Evolutionary conservation across 2,113 vertebrate genomes (phyloP).

Genomic region (Prionailurus bengalensis): DNA sequence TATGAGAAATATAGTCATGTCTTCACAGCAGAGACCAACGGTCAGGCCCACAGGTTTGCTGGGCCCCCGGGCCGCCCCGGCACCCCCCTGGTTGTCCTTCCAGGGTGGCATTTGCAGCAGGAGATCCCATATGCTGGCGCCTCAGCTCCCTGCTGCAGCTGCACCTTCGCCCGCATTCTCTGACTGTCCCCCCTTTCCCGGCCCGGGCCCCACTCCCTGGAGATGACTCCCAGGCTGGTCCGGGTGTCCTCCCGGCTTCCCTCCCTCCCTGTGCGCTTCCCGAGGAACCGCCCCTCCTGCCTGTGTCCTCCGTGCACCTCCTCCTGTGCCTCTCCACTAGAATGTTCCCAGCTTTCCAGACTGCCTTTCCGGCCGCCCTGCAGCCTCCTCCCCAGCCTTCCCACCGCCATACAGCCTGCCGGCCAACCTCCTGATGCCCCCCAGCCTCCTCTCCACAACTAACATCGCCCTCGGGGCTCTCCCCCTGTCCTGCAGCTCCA

Average conservation of each 20-base stretch:
- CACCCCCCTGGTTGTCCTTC: background rate
- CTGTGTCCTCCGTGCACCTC: fast-evolving
- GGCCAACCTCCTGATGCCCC: background rate
- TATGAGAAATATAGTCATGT: fast-evolving
- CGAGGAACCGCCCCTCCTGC: background rate
- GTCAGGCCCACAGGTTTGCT: fast-evolving
- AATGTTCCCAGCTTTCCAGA: background rate
- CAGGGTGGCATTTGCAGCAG: no score
- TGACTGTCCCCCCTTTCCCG: no score
- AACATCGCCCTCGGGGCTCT: fast-evolving
- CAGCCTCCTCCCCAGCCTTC: fast-evolving
- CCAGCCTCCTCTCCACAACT: background rate
- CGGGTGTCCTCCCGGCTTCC: background rate
- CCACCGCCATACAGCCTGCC: background rate
- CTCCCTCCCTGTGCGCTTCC: fast-evolving
- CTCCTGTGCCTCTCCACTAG: fast-evolving
- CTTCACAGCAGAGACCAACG: fast-evolving
- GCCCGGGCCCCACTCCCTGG: no score
- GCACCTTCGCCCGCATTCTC: no score
- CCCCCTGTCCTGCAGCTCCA: fast-evolving
- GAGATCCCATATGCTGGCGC: no score
- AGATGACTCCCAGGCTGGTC: no score
- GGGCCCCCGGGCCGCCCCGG: fast-evolving
- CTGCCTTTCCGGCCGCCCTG: no score
- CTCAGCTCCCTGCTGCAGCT: no score